Evolutionary conservation across 2,888 invertebrate genomes (phyloP), one percentile per base, ranked within the genome.

Genomic region (Autographa gamma): DNA sequence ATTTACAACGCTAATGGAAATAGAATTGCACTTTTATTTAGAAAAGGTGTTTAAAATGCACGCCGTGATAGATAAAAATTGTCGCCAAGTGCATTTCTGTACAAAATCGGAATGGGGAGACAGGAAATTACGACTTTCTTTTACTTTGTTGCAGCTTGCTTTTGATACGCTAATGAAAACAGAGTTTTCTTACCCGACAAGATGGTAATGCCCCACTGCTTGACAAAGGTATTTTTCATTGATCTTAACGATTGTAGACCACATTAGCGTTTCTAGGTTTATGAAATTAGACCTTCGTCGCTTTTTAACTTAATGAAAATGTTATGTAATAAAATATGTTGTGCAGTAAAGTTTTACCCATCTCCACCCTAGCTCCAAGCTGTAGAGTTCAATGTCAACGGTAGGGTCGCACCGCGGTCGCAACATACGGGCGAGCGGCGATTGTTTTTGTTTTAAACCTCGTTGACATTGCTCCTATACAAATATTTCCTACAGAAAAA

Each of bases 311-410:
- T 16, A 43, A 43, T 14, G n/a, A 48, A n/a, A n/a, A n/a, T 7
- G 16, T 48, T 43, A 43, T 43, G 16, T 48, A 48, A 48, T 48
- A n/a, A n/a, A n/a, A n/a, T n/a, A n/a, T n/a, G 7, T 48, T 48
- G 8, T 48, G n/a, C 0, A 59, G 34, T 61, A 38, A 54, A 62
- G 31, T 64, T 79, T 77, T 78, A 59, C 75, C 88, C 85, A 62
- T 70, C 32, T 16, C 56, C 74, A 85, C 87, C 76, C 85, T 63
- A 72, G 73, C 68, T 81, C 68, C 76, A 81, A 84, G 83, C 82
- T 79, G 80, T 76, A 68, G 91, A 93, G 95, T 94, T 95, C 95
- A 95, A 94, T 94, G 95, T 94, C 95, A 94, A 90, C 88, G 89
- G 85, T 90, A 87, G 89, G 91, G 89, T 88, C 90, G 86, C 74